Base-by-base conservation (phyloP, 2,113 vertebrate genomes). In the Erpornis zantholeuca region DNA sequence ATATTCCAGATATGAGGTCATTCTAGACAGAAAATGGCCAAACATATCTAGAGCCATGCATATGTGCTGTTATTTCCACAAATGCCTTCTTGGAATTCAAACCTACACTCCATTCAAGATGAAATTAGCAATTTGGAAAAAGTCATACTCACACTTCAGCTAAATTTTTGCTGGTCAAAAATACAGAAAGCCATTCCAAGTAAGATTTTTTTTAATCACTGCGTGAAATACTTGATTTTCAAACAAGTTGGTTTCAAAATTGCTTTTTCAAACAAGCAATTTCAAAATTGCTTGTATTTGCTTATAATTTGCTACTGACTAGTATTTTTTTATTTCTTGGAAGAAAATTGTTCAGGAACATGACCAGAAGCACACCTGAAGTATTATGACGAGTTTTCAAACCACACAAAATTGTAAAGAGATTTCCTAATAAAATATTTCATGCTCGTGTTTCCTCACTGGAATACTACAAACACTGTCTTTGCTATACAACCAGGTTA, bases 31-130 rank as follows among this genome's bases (percentile, higher is more conserved):
- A 90, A 86, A 71, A 47, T 1, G 1, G 27, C 25, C 53, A 78
- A 45, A 56, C 0, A 0, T 31, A 71, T 28, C 35, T 50, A 52
- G 4, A 22, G n/a, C 22, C 28, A 47, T 16, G 8, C 8, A 61
- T 27, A 45, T 6, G 2, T 56, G 15, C 36, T 52, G 15, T 52
- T 73, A 69, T 45, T 86, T 81, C 36, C 50, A 65, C 21, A 77
- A 75, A 76, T 19, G 4, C 6, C 44, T 86, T 59, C 21, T 73
- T 64, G 45, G 25, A 73, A 83, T 65, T 88, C 53, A 91, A 86
- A 80, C 6, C 6, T 68, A 23, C 4, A 47, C 5, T 45, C 35
- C 33, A 44, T 53, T 69, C 75, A 60, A 72, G 40, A 86, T 40
- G 4, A 83, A 91, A 80, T 23, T 15, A 52, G 14, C 15, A 77